Base-by-base conservation (phyloP, 2,888 invertebrate genomes). In the Noctua janthe region DNA sequence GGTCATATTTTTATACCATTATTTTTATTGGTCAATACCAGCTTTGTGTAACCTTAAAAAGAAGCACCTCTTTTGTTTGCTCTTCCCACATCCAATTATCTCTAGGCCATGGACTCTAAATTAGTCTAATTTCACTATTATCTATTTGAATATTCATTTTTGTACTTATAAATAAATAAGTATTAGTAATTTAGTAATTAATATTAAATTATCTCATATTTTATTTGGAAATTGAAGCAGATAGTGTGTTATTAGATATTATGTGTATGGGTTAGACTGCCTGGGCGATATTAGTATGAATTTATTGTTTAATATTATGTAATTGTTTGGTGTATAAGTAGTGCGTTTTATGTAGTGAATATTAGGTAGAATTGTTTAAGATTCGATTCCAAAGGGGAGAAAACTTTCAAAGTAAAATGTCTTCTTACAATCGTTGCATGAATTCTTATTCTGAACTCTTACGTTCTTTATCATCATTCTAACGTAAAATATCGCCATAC, bases 231-330 rank as follows among this genome's bases (percentile, higher is more conserved):
- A 72, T 80, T 78, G 43, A 80, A 84, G 66, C 81, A 66, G 49
- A 69, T 80, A 77, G 71, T 77, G 76, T 88, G 76, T 81, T 81
- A 74, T 74, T 88, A 85, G 87, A 87, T 88, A 88, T 85, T 88
- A 83, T 78, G 76, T 83, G 72, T 81, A 71, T 84, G 77, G 70
- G 67, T 47, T 85, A 76, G 88, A 91, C 86, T 89, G 91, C 90
- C 90, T 85, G 81, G 78, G 73, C 85, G 90, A 92, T 91, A 92
- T 91, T 91, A 89, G 76, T 72, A 80, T 83, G 74, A 87, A 82
- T 85, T 83, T 76, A 80, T 84, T 74, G 47, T 84, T 84, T 81
- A 74, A 56, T 83, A 82, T 67, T 73, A 80, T 64, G 43, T 82
- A 51, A 81, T 82, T 74, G 56, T 78, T 86, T 75, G 74, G 47